Evolutionary conservation across 2,113 vertebrate genomes (phyloP), one percentile per base, ranked within the genome.

Genomic region (Felis catus): DNA sequence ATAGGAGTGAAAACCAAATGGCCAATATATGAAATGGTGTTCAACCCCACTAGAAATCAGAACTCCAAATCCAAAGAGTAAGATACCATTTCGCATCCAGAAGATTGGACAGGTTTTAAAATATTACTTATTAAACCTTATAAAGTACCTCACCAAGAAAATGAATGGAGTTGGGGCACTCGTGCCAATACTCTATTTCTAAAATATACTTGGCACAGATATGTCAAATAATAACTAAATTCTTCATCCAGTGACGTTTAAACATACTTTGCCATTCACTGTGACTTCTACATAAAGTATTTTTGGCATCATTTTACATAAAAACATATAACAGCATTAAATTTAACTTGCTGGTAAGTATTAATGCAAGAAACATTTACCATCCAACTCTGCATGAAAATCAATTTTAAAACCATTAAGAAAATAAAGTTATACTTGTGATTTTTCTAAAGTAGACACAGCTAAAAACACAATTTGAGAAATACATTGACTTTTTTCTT

Each of bases 391-490:
- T 71, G 27, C 31, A 68, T 36, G 84, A 85, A 86, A 95, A 41
- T 95, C 65, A 91, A 25, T 91, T 95, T 95, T 19, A 48, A 65
- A 91, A 8, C 15, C 15, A 89, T 76, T 97, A 87, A 83, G 27
- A 25, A 91, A 96, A 93, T 7, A 58, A 81, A 31, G 48, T 83
- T 48, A 87, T 23, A 84, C 33, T 19, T 93, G 2, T 85, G 74
- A 31, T 33, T 84, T 86, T 95, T 53, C 66, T 80, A n/a, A 81
- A 91, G 19, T 5, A 68, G 1, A 87, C 7, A 80, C 15, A 95
- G 53, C 68, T 85, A 55, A 92, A 97, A 53, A 83, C 33, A 78
- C 18, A 97, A 33, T 29, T 90, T 97, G 39, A 95, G 85, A 87
- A 84, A 51, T 48, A 83, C 1, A 36, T 61, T 83, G 45, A 45